Evolutionary conservation across 2,888 invertebrate genomes (phyloP).

Genomic region (Plusia festucae): DNA sequence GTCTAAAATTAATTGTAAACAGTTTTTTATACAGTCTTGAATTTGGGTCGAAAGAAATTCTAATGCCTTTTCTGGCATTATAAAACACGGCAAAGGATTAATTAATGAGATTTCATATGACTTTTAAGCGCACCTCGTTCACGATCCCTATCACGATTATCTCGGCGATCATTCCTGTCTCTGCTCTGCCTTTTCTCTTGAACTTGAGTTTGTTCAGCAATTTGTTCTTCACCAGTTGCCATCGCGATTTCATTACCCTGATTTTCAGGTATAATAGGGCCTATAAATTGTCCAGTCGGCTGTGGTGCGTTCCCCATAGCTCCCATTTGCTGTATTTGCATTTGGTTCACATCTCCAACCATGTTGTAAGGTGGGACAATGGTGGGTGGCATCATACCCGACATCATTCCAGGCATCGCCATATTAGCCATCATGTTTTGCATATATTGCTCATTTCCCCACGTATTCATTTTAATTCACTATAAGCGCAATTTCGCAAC

Average conservation of each 20-base stretch:
- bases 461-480: conserved; percentile 44
- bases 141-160: conserved; percentile 30
- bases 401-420: conserved; percentile 51
- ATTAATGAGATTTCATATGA: too few species aligned
- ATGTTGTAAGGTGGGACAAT: conserved; percentile 33
- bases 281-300: conserved; percentile 37
- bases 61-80: too few species aligned
- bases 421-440: conserved; percentile 58
- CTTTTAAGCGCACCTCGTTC: conserved; percentile 29
- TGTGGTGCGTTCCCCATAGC: conserved; percentile 21
- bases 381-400: conserved; percentile 45
- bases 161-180: conserved; percentile 44
- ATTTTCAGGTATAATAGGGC: conserved; percentile 42
- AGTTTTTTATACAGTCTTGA: too few species aligned
- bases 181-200: conserved; percentile 29
- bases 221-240: conserved; percentile 19
- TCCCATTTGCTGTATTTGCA: conserved; percentile 30
- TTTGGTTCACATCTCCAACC: conserved; percentile 46
- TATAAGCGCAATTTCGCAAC: too few species aligned
- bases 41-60: too few species aligned
- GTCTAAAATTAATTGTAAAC: conserved; percentile 32
- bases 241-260: conserved; percentile 9
- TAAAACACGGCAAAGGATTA: too few species aligned
- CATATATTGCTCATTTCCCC: conserved; percentile 59
- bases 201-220: conserved; percentile 17